Conservation (phyloP, 2,797 vertebrate genomes). For the Chanos chanos region DNA sequence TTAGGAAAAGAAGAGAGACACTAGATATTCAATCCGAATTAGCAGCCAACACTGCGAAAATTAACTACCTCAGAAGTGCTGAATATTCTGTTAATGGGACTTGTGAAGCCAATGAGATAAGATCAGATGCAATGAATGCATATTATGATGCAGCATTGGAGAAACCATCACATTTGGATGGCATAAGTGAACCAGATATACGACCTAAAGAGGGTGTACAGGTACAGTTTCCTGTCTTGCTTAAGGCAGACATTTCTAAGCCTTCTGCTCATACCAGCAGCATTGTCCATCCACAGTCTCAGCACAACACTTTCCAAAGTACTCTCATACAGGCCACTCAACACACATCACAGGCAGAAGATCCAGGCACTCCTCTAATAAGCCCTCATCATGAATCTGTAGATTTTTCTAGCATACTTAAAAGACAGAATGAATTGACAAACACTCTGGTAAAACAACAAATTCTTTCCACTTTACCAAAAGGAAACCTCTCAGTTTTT, state of each 20-base stretch:
- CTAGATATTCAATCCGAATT: slow-evolving; percentile 3
- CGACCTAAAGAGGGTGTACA: not conserved
- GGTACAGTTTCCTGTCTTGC: not conserved
- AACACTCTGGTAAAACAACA: slow-evolving; percentile 19
- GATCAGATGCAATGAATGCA: slow-evolving; percentile 12
- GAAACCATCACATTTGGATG: too few species aligned
- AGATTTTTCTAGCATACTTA: slow-evolving; percentile 5
- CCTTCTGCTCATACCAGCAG: too few species aligned
- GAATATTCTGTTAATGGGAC: not conserved
- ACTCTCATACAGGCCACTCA: not conserved
- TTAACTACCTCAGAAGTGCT: not conserved
- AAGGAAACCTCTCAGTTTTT: slow-evolving; percentile 26
- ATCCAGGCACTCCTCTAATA: slow-evolving; percentile 6
- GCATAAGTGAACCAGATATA: not conserved
- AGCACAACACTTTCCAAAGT: too few species aligned
- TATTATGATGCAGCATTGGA: slow-evolving; percentile 6
- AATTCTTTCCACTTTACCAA: slow-evolving; percentile 17
- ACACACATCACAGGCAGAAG: not conserved
- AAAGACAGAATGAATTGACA: slow-evolving; percentile 30
- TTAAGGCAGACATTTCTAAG: too few species aligned
- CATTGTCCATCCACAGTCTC: too few species aligned
- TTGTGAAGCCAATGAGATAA: too few species aligned
- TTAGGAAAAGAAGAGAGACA: not conserved
- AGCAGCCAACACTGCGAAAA: not conserved
- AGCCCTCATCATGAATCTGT: not conserved